Evolutionary conservation across 2,888 invertebrate genomes (phyloP).

Genomic region (Acleris emargana): DNA sequence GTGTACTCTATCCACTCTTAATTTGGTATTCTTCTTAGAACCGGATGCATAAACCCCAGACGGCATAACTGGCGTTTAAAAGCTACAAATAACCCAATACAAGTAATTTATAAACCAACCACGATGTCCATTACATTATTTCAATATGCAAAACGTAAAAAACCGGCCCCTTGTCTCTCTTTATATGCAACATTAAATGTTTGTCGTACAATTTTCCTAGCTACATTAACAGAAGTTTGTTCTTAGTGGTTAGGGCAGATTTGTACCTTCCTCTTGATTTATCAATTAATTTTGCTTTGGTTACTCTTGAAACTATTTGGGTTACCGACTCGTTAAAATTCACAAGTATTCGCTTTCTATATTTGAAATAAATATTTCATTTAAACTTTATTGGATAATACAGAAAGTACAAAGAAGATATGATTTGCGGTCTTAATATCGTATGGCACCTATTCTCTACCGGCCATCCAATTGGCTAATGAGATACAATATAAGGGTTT

Average conservation of each 20-base stretch:
- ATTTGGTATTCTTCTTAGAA: conserved; percentile 57
- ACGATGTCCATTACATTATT: conserved; percentile 50
- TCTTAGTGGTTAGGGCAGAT: conserved; percentile 12
- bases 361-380: too few relatives aligned
- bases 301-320: too few relatives aligned
- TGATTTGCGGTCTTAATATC: too few relatives aligned
- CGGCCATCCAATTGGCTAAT: too few relatives aligned
- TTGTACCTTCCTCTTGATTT: background rate
- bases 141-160: conserved; percentile 53
- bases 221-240: conserved; percentile 38
- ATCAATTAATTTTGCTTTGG: background rate
- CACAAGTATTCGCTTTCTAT: too few relatives aligned
- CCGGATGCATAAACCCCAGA: conserved; percentile 61
- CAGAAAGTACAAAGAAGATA: too few relatives aligned
- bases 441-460: too few relatives aligned
- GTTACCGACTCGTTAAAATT: too few relatives aligned
- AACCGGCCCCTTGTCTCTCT: conserved; percentile 49
- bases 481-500: too few relatives aligned
- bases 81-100: conserved; percentile 64
- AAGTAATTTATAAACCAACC: conserved; percentile 63
- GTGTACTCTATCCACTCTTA: conserved; percentile 49
- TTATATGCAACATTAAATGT: conserved; percentile 67
- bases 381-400: too few relatives aligned
- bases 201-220: conserved; percentile 60
- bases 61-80: conserved; percentile 56